Evolutionary conservation across 53 echinoderm and acorn worm species (phyloP).

Genomic region (Glandiceps talaboti): DNA sequence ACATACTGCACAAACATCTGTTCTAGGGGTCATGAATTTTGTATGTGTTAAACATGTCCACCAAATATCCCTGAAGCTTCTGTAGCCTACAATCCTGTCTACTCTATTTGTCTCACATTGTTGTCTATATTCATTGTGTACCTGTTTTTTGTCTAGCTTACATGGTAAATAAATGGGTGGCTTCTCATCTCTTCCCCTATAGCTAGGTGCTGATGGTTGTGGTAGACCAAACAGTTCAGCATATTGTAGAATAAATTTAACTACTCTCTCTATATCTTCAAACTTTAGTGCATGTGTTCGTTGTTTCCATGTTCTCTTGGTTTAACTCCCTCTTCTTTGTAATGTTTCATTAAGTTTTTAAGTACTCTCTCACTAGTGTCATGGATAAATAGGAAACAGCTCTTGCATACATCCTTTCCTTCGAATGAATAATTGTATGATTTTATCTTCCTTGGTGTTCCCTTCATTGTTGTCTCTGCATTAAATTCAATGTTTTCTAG

Average conservation of each 20-base stretch:
- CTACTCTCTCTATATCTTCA: no score
- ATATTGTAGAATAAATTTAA: no score
- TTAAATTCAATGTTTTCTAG: neutral
- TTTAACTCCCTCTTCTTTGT: constrained; percentile 4
- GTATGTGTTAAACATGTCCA: neutral
- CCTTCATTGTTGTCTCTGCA: neutral
- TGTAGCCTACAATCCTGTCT: neutral
- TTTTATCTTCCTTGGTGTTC: constrained; percentile 2
- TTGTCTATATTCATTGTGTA: no score
- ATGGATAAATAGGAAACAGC: constrained; percentile 9
- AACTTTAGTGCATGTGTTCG: constrained; percentile 15
- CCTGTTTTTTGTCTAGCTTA: no score
- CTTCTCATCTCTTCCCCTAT: no score
- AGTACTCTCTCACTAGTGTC: constrained; percentile 4
- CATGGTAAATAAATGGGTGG: no score
- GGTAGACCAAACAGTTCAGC: no score
- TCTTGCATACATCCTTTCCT: constrained; percentile 11
- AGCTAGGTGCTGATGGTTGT: no score
- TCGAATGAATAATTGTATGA: neutral
- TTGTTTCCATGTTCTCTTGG: constrained; percentile 17
- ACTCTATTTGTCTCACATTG: neutral
- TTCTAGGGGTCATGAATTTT: constrained; percentile 3
- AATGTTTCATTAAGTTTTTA: constrained; percentile 8
- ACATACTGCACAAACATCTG: constrained; percentile 7
- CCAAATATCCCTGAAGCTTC: constrained; percentile 2